phyloP scores from a whole-genome alignment of 2,113 vertebrate genomes.

The Tupaia tana region DNA sequence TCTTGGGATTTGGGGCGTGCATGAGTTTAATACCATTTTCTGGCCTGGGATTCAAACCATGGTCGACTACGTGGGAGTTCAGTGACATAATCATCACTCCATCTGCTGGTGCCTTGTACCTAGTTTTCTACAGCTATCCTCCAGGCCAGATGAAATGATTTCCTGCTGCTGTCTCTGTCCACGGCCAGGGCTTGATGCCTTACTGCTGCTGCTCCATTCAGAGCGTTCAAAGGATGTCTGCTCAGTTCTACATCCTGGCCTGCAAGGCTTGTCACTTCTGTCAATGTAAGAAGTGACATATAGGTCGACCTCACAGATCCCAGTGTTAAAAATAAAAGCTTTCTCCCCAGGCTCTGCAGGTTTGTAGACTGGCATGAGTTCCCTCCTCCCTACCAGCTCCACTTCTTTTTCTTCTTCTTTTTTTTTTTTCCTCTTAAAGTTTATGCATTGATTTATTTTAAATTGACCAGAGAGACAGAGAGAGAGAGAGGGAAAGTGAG shows the following conservation, averaged over 20 bases:
- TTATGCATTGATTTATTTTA: no score
- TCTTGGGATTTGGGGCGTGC: no score
- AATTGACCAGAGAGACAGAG: no score
- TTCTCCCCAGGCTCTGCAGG: neutral
- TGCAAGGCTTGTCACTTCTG: neutral
- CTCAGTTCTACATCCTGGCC: neutral
- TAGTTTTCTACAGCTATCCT: no score
- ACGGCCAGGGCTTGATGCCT: neutral
- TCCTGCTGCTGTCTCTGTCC: neutral
- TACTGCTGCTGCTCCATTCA: neutral
- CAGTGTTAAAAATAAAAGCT: constrained; percentile 51
- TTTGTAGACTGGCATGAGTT: neutral
- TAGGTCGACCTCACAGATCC: constrained; percentile 44
- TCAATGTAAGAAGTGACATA: neutral
- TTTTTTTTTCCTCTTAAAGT: no score
- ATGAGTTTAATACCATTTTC: no score
- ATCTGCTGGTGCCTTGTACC: no score
- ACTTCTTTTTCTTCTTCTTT: neutral
- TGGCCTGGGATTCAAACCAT: no score
- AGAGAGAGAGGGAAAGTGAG: no score
- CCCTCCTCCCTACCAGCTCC: neutral
- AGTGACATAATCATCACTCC: no score
- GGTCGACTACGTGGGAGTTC: no score
- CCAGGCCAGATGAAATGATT: no score
- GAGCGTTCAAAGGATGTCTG: neutral